Evolutionary conservation across 2,797 vertebrate species (phyloP).

Genomic region (Aplochiton taeniatus): DNA sequence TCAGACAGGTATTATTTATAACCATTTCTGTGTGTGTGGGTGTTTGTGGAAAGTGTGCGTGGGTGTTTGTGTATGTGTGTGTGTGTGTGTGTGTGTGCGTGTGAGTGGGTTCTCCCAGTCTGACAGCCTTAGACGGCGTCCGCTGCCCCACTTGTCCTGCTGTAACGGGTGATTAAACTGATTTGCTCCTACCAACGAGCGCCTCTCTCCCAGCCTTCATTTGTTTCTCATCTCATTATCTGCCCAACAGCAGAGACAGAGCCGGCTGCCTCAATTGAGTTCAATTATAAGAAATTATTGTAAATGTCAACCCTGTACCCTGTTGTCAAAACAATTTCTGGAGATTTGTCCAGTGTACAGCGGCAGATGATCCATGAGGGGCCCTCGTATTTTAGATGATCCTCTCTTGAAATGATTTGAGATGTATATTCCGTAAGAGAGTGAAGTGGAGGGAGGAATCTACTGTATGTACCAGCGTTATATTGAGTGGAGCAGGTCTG

Average conservation of each 20-base stretch:
- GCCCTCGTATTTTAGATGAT: neutral
- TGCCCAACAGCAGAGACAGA: constrained; percentile 24
- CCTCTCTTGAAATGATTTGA: constrained; percentile 23
- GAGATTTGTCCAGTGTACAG: constrained; percentile 16
- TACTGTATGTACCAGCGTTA: constrained; percentile 17
- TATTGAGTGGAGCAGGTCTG: constrained; percentile 27
- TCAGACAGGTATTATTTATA: too few relatives aligned
- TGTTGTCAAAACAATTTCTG: constrained; percentile 23
- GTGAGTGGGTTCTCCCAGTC: too few relatives aligned
- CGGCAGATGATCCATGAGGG: neutral
- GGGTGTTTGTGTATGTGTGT: too few relatives aligned
- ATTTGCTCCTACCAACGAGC: neutral
- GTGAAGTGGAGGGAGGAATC: neutral
- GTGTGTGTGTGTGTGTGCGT: too few relatives aligned
- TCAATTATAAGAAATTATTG: constrained; percentile 40
- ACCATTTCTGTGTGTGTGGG: too few relatives aligned
- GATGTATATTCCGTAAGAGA: neutral
- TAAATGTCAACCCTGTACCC: constrained; percentile 25
- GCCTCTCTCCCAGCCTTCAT: neutral
- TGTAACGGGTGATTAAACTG: too few relatives aligned
- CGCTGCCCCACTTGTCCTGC: too few relatives aligned
- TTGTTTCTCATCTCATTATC: constrained; percentile 2
- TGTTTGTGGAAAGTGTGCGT: too few relatives aligned
- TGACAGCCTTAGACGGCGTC: too few relatives aligned
- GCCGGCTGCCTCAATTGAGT: constrained; percentile 23